Conservation (phyloP, 2,888 invertebrate genomes). For the Oscheius sp. region DNA sequence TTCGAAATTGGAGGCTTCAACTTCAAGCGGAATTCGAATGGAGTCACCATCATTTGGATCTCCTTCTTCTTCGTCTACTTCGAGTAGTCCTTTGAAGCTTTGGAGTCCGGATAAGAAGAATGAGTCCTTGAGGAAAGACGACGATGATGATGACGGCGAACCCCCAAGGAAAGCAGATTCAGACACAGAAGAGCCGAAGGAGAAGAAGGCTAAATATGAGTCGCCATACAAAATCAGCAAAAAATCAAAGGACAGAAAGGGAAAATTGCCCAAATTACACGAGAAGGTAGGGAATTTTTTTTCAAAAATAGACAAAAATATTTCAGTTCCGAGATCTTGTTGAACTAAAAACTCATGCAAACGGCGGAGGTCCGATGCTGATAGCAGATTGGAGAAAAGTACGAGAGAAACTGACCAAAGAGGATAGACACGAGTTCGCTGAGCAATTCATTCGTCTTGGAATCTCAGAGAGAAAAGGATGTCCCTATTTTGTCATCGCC, state of each 20-base stretch:
- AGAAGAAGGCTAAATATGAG: slow-evolving; percentile 25
- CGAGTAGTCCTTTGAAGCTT: not conserved
- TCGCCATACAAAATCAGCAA: slow-evolving; percentile 16
- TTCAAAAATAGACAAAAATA: not conserved
- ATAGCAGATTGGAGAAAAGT: slow-evolving; percentile 79
- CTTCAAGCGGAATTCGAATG: not conserved
- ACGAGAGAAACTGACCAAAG: slow-evolving; percentile 78
- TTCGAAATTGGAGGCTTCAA: not conserved
- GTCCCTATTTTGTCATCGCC: slow-evolving; percentile 90
- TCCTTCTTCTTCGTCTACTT: not conserved
- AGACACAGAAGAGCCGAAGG: not conserved
- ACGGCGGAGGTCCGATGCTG: slow-evolving; percentile 90
- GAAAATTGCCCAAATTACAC: slow-evolving; percentile 15
- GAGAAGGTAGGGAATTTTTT: not conserved
- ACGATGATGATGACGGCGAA: not conserved
- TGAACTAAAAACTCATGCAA: slow-evolving; percentile 89
- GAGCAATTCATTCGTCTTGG: slow-evolving; percentile 63
- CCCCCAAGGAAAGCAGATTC: slow-evolving; percentile 8
- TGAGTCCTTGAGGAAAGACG: not conserved
- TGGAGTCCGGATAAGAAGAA: not conserved
- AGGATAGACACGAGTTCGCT: slow-evolving; percentile 50
- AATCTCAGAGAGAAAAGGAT: slow-evolving; percentile 69
- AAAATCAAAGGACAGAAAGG: slow-evolving; percentile 13
- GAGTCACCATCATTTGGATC: not conserved
- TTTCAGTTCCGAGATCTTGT: slow-evolving; percentile 73